Evolutionary conservation across 2,113 vertebrate genomes (phyloP).

Genomic region (Heptranchias perlo): DNA sequence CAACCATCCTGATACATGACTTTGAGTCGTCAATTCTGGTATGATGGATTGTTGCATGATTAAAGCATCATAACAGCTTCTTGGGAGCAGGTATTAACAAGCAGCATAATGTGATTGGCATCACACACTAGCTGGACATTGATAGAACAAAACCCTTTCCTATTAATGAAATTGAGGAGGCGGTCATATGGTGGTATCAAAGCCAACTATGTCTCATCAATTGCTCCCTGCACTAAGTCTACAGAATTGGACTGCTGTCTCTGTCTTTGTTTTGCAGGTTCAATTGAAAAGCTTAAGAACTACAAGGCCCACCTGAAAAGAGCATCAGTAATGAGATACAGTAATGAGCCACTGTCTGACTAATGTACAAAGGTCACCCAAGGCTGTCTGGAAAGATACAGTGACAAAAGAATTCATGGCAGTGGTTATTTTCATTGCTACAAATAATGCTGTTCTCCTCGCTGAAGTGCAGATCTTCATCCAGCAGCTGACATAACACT

Average conservation of each 20-base stretch:
- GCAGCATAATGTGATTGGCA: no score
- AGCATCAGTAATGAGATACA: background rate
- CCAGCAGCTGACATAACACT: background rate
- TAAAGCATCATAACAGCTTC: no score
- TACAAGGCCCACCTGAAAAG: background rate
- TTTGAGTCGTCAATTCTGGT: background rate
- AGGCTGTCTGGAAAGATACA: background rate
- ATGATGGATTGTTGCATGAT: no score
- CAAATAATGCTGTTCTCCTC: background rate
- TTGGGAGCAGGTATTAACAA: no score
- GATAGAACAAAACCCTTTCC: no score
- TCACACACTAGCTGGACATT: no score
- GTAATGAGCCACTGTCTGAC: background rate
- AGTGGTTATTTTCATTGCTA: background rate
- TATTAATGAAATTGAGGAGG: no score
- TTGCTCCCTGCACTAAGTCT: no score
- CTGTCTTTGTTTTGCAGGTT: background rate
- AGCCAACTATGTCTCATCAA: no score
- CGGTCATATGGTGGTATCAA: no score
- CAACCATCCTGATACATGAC: background rate
- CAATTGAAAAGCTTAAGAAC: background rate
- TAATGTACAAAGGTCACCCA: background rate
- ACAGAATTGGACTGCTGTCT: no score
- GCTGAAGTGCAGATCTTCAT: background rate
- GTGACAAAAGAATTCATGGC: background rate